Evolutionary conservation across 1,140 invertebrate species (phyloP).

Genomic region (Lepeophtheirus salmonis): DNA sequence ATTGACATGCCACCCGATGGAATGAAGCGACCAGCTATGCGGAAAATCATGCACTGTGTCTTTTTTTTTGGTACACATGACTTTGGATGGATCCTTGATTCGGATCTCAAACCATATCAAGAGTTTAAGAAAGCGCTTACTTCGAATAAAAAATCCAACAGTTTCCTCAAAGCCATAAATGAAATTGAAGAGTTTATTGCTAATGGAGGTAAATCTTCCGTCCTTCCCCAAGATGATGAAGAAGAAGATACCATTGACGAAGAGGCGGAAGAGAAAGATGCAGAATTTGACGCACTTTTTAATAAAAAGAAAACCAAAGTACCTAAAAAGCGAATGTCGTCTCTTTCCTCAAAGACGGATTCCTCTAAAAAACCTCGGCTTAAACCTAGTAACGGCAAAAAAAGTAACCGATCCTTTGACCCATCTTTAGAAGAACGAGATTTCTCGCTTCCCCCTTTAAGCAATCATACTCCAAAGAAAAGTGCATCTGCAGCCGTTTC

Average conservation of each 20-base stretch:
- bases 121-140: slow-evolving; percentile 14
- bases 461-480: slow-evolving; percentile 6
- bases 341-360: not conserved
- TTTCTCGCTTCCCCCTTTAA: too few relatives aligned
- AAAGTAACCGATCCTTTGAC: not conserved
- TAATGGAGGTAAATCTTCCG: not conserved
- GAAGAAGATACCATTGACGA: not conserved
- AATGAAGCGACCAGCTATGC: slow-evolving; percentile 30
- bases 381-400: not conserved
- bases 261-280: slow-evolving; percentile 7
- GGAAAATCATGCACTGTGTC: slow-evolving; percentile 51
- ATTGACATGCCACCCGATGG: slow-evolving; percentile 20
- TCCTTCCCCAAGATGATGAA: not conserved
- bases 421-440: not conserved
- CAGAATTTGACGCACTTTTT: slow-evolving; percentile 16
- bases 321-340: not conserved
- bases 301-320: slow-evolving; percentile 11
- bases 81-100: slow-evolving; percentile 49
- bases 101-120: slow-evolving; percentile 18
- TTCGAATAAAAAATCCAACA: slow-evolving; percentile 16
- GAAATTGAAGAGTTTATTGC: slow-evolving; percentile 19
- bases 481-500: slow-evolving; percentile 9
- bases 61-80: slow-evolving; percentile 85
- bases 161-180: slow-evolving; percentile 20
- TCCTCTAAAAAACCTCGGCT: not conserved